Conservation (phyloP, 2,888 invertebrate species). For the Trachelus troglodyta region DNA sequence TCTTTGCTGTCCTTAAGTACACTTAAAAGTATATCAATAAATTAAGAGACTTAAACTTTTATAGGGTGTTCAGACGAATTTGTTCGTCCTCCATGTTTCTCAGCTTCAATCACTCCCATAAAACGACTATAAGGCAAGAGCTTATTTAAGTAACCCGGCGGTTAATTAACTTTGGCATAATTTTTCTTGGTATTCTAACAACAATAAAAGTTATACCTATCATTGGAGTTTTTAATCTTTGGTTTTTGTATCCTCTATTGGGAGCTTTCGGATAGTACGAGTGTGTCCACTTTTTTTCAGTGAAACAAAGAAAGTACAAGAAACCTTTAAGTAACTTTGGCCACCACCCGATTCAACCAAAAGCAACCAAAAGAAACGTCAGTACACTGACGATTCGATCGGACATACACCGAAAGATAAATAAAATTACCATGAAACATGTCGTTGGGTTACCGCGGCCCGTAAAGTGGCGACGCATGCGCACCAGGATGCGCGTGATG, state of each 20-base stretch:
- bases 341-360: neutral
- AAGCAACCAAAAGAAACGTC: too few relatives aligned
- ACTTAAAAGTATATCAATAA: neutral
- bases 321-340: constrained; percentile 15
- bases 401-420: neutral
- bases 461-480: constrained; percentile 54
- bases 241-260: constrained; percentile 7
- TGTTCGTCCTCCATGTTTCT: neutral
- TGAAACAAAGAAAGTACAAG: neutral
- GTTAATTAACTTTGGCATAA: constrained; percentile 34
- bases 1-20: neutral
- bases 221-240: neutral
- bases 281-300: neutral
- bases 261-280: neutral
- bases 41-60: neutral
- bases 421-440: neutral
- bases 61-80: neutral
- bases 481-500: constrained; percentile 56
- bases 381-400: neutral
- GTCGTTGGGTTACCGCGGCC: constrained; percentile 51
- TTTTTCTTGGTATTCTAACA: constrained; percentile 26
- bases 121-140: neutral
- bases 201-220: neutral
- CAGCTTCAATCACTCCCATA: neutral
- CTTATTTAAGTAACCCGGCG: neutral